phyloP scores from a whole-genome alignment of 53 echinoderm and acorn worm species.

The Mesocentrotus franciscanus region DNA sequence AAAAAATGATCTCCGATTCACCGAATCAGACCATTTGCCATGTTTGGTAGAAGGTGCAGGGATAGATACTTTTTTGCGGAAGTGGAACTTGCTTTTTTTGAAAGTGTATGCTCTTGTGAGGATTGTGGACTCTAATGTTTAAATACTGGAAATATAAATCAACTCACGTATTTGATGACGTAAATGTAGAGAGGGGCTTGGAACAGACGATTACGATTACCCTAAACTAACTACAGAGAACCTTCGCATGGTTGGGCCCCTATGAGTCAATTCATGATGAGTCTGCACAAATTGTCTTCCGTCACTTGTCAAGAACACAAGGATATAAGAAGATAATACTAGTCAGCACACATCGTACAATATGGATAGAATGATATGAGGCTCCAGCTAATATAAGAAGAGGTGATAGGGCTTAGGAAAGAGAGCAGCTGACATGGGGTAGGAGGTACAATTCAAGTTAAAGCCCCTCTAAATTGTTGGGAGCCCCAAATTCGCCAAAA shows the following conservation, averaged over 20 bases:
- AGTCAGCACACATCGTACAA: background rate
- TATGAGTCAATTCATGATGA: slow-evolving; percentile 15
- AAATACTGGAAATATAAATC: slow-evolving; percentile 11
- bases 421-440: slow-evolving; percentile 6
- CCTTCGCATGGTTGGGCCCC: background rate
- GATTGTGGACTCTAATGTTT: background rate
- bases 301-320: background rate
- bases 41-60: background rate
- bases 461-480: too few species aligned
- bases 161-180: slow-evolving; percentile 40
- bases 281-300: too few species aligned
- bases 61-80: background rate
- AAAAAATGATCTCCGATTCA: background rate
- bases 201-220: background rate
- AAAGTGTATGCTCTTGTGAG: background rate
- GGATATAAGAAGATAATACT: background rate
- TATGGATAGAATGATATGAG: background rate
- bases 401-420: background rate
- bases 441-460: background rate
- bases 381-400: background rate
- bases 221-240: slow-evolving; percentile 27
- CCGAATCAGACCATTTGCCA: background rate
- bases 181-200: background rate
- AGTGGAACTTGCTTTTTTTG: background rate
- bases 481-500: too few species aligned